Percentiles rank a stretch among this genome's conserved stretches.
phyloP scores from a whole-genome alignment of 2,888 invertebrate genomes.

The Lasius platythorax region DNA sequence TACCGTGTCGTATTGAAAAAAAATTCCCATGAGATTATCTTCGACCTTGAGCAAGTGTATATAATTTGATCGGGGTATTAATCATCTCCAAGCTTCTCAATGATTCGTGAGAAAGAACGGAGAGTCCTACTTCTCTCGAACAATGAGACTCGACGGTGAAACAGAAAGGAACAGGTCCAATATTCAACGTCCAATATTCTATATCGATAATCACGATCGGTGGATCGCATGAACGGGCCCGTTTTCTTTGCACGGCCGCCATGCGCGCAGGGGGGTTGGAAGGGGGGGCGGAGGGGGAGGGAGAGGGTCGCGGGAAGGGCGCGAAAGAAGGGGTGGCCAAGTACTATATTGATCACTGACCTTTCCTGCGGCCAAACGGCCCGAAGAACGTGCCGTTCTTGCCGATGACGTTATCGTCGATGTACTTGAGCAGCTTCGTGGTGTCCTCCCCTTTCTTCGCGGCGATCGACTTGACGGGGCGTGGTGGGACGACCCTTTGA shows the following conservation, averaged over 20 bases:
- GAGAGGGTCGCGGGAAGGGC: not conserved
- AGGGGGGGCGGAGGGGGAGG: not conserved
- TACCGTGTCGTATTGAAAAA: not conserved
- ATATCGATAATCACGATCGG: not conserved
- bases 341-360: constrained; percentile 86
- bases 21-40: not conserved
- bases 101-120: not conserved
- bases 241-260: not conserved
- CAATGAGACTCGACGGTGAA: not conserved
- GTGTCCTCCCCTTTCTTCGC: constrained; percentile 89
- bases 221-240: not conserved
- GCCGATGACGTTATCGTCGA: constrained; percentile 93
- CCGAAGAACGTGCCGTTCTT: constrained; percentile 93
- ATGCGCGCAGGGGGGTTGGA: too few relatives aligned
- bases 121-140: not conserved
- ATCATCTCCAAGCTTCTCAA: not conserved
- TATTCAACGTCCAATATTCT: not conserved
- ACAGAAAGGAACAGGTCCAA: not conserved
- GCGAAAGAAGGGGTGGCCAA: constrained; percentile 35
- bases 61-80: constrained; percentile 10
- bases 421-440: constrained; percentile 91
- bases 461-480: constrained; percentile 82
- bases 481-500: constrained; percentile 83
- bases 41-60: not conserved
- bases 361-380: constrained; percentile 94